Evolutionary conservation across 2,113 vertebrate species (phyloP).

Genomic region (Pelobates fuscus): DNA sequence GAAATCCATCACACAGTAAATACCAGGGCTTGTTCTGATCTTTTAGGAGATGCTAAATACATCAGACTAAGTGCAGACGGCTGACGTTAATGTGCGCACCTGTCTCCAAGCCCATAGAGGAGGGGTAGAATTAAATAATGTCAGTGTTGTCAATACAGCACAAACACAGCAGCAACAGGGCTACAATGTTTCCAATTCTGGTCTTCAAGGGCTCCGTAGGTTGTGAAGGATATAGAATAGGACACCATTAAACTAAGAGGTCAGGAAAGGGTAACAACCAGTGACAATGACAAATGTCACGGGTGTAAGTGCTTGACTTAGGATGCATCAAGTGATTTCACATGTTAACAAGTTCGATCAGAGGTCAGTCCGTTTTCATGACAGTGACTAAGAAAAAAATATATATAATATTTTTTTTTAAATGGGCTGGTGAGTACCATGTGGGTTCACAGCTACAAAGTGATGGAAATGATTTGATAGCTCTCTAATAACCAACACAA

Average conservation of each 20-base stretch:
- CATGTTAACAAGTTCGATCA: neutral
- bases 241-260: neutral
- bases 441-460: no score
- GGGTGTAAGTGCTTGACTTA: neutral
- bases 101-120: constrained; percentile 1
- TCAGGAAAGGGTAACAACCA: neutral
- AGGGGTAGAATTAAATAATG: constrained; percentile 38
- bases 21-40: constrained; percentile 48
- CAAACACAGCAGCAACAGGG: neutral
- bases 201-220: neutral
- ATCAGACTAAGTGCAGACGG: constrained; percentile 50
- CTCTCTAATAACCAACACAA: no score
- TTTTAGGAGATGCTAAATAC: constrained; percentile 52
- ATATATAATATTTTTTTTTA: neutral
- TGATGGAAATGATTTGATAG: no score
- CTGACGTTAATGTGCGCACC: constrained; percentile 40
- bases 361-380: neutral
- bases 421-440: no score
- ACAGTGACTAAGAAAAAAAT: neutral
- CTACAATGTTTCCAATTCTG: neutral
- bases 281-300: neutral
- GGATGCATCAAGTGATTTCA: neutral
- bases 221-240: neutral
- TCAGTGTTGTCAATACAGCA: constrained; percentile 2
- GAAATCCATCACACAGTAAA: constrained; percentile 50